Base-by-base conservation (phyloP, 2,797 vertebrate genomes). In the Manis crassicaudata region DNA sequence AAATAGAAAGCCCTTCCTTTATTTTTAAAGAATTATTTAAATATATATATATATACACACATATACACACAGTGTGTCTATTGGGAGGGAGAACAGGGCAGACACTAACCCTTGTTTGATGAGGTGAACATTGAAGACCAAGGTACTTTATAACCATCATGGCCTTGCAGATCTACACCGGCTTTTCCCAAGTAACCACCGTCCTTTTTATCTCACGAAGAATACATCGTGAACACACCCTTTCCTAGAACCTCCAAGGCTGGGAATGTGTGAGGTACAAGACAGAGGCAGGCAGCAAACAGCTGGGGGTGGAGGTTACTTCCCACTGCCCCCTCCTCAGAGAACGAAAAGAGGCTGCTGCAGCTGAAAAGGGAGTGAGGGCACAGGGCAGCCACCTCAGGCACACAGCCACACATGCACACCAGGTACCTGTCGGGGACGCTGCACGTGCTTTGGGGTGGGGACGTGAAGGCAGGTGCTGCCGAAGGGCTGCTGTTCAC, bases 371-470 rank as follows among this genome's bases (percentile, higher is more conserved):
- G 56, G 56, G 56, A 21, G 56, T 21, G 56, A 58, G 21, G 21
- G 56, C 56, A 58, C 56, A 21, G 46, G 13, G 6, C 25, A 25
- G 43, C 21, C 7, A 77, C 67, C 82, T 18, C 16, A 18, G 27
- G 67, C 56, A 52, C 80, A 37, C 2, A 1, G 27, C 0, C 18
- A 65, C 46, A 35, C 92, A 65, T 46, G 40, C 92, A 37, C 65
- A 52, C 70, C 96, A 90, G 94, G 58, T 96, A 99, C 99, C 99
- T 99, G 99, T 99, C 99, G 4, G 99, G 99, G 98, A 99, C 98
- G 90, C 98, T 98, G 98, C 99, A 99, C 92, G 99, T 99, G 96
- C 98, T 99, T 96, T 99, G 98, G 46, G 98, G 99, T 82, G 99
- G 98, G 97, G 99, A 99, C 97, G 99, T 98, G 97, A 99, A 99